Percentiles rank a stretch among this genome's conserved stretches.
Conservation (phyloP, 1,140 invertebrate species). For the Uloborus diversus region DNA sequence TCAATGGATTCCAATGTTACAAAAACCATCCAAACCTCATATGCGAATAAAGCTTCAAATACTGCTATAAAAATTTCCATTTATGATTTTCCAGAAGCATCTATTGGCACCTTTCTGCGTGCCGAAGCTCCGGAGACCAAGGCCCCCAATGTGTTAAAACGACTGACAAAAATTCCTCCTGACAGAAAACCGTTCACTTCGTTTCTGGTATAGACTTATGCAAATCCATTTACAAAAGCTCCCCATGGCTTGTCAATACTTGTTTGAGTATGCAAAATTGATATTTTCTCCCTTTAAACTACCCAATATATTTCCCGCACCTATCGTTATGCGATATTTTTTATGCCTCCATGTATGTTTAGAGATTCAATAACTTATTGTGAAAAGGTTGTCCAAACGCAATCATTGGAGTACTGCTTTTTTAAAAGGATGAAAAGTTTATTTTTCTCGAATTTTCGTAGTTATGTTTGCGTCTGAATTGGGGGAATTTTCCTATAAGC, state of each 20-base stretch:
- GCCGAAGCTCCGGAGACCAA: not conserved
- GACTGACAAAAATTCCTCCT: not conserved
- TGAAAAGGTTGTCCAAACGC: not conserved
- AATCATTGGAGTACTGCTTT: constrained; percentile 9
- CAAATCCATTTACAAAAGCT: constrained; percentile 12
- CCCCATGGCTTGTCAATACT: not conserved
- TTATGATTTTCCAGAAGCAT: no score
- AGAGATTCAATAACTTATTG: constrained; percentile 40
- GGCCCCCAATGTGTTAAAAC: not conserved
- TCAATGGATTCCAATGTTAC: no score
- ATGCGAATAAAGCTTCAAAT: no score
- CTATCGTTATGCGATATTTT: not conserved
- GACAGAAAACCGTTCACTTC: not conserved
- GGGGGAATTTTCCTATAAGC: no score
- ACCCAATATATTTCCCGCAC: not conserved
- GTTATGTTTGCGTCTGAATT: no score
- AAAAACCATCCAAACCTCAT: no score
- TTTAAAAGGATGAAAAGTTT: not conserved
- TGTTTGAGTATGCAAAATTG: constrained; percentile 26
- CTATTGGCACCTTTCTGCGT: not conserved
- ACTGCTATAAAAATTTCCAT: no score
- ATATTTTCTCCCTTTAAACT: not conserved
- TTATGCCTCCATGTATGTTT: not conserved
- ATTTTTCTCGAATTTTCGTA: no score
- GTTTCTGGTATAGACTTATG: constrained; percentile 28